Conservation (phyloP, 2,113 vertebrate species). For the Uropsilus gracilis region DNA sequence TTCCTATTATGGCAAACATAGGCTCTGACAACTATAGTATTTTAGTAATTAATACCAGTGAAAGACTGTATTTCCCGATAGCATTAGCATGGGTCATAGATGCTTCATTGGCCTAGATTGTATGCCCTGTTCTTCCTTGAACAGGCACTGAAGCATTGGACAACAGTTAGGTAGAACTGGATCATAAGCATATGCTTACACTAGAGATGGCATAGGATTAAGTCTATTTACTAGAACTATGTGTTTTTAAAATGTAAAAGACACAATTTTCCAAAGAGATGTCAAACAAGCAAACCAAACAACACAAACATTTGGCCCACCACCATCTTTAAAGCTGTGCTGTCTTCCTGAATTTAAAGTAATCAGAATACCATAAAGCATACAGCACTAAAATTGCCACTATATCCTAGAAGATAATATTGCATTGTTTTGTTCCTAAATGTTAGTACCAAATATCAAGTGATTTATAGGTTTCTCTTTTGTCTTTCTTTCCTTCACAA, state of each 20-base stretch:
- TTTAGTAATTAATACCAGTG: background rate
- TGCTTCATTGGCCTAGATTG: background rate
- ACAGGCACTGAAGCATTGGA: background rate
- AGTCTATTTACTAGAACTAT: background rate
- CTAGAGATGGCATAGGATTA: background rate
- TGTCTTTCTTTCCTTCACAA: background rate
- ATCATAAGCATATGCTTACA: background rate
- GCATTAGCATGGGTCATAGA: background rate
- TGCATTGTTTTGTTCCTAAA: background rate
- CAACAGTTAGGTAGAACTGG: background rate
- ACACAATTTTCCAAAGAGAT: background rate
- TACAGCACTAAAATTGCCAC: background rate
- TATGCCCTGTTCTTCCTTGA: background rate
- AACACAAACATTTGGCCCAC: background rate
- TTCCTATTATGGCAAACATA: background rate
- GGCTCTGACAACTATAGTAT: background rate
- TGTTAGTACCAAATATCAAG: background rate
- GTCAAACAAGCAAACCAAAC: background rate
- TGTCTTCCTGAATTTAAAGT: background rate
- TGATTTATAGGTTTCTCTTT: background rate
- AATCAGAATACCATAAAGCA: background rate
- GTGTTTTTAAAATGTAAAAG: background rate
- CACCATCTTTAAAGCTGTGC: background rate
- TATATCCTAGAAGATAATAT: background rate
- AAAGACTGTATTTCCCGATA: background rate